A percentile compares a stretch with the other conserved stretches of the same genome.
These are phyloP conservation scores for Tridacna crocea DNA, from an alignment of 2,888 invertebrate species.

Conservation along the genomic window DNA sequence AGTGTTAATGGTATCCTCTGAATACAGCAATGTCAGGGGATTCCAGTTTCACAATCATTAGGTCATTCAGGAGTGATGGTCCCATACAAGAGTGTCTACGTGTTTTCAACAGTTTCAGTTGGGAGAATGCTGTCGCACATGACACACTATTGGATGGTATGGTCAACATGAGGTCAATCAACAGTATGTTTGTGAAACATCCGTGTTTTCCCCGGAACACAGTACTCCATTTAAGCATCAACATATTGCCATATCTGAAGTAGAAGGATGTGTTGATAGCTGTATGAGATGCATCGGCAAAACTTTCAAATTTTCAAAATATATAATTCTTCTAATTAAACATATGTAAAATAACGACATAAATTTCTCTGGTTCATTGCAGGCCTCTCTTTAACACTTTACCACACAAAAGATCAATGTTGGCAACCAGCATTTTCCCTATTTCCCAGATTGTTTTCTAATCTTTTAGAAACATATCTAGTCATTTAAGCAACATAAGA, in stretches of 20 bases:
- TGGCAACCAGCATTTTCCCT: no score
- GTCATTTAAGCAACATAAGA: no score
- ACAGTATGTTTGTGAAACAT: neutral
- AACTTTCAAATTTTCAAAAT: no score
- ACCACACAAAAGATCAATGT: no score
- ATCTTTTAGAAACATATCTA: no score
- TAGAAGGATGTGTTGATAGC: neutral
- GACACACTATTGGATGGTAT: slow-evolving; percentile 34
- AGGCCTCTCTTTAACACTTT: no score
- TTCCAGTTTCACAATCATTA: slow-evolving; percentile 33
- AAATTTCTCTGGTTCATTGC: no score
- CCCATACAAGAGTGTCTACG: slow-evolving; percentile 22
- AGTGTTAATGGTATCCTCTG: slow-evolving; percentile 10
- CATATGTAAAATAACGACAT: no score
- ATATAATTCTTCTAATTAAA: no score
- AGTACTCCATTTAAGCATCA: neutral
- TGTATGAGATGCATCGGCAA: neutral
- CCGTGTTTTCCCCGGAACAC: no score
- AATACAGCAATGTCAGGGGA: slow-evolving; percentile 20
- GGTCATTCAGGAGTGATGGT: slow-evolving; percentile 2
- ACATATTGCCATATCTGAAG: neutral
- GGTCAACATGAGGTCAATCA: slow-evolving; percentile 27
- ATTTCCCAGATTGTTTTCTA: no score
- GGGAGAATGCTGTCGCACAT: slow-evolving; percentile 39
- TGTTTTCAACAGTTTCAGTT: slow-evolving; percentile 36